Evolutionary conservation across 2,113 vertebrate species (phyloP).

Genomic region (Colossoma macropomum): DNA sequence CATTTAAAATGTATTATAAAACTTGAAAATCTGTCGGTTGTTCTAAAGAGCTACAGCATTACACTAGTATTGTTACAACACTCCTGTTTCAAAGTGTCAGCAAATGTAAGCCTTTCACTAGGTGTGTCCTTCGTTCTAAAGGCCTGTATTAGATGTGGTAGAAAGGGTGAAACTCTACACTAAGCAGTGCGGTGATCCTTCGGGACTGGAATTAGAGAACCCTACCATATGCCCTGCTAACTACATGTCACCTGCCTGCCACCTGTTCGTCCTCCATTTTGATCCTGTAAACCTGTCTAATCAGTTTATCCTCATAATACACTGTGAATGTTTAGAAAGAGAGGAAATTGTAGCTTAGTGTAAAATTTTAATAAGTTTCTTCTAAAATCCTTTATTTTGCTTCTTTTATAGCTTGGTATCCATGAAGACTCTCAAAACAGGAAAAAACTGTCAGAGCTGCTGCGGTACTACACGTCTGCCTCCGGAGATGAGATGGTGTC

Average conservation of each 20-base stretch:
- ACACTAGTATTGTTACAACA: neutral
- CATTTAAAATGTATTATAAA: too few species aligned
- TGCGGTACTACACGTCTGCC: conserved; percentile 92
- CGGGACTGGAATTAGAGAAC: neutral
- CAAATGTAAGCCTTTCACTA: neutral
- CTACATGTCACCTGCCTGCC: conserved; percentile 13
- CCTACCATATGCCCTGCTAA: neutral
- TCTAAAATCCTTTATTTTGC: neutral
- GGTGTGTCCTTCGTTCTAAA: neutral
- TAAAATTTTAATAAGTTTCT: neutral
- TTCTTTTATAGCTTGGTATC: conserved; percentile 86
- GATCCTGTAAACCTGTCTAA: conserved; percentile 21
- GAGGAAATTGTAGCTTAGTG: neutral
- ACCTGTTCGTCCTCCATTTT: conserved; percentile 15
- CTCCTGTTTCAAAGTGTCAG: neutral
- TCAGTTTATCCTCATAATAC: conserved; percentile 2
- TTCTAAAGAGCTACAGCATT: too few species aligned
- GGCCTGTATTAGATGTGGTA: neutral
- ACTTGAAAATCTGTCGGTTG: too few species aligned
- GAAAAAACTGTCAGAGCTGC: conserved; percentile 91
- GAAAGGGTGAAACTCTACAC: neutral
- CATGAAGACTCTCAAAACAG: conserved; percentile 97
- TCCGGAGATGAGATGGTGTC: conserved; percentile 97
- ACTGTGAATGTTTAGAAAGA: neutral
- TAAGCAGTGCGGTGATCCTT: neutral